These are phyloP conservation scores for Colossoma macropomum DNA, from an alignment of 2,113 vertebrate genomes.

Conservation along the genomic window DNA sequence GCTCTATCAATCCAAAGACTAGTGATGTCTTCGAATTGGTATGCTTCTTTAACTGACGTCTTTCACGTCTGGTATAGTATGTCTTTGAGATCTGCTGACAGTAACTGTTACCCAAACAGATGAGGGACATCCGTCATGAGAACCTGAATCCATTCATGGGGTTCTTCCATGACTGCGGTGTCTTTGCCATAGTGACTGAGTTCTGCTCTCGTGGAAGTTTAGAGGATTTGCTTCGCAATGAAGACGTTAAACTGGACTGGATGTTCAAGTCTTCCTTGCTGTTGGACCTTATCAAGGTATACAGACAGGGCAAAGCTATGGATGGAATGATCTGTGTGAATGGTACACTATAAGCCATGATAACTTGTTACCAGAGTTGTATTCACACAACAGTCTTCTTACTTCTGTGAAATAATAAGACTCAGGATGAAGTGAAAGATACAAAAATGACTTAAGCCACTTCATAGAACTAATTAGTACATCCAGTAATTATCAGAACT, in stretches of 20 bases:
- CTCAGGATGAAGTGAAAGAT: no score
- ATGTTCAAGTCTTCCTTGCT: conserved; percentile 72
- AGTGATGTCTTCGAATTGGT: conserved; percentile 64
- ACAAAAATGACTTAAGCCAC: no score
- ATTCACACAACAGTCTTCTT: no score
- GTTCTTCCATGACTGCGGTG: conserved; percentile 63
- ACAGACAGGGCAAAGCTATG: background rate
- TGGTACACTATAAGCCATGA: no score
- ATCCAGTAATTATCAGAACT: no score
- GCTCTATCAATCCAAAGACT: conserved; percentile 55
- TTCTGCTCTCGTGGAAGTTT: conserved; percentile 68
- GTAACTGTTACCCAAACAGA: conserved; percentile 44
- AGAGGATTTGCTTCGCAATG: conserved; percentile 63
- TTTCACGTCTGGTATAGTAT: background rate
- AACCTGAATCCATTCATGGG: conserved; percentile 69
- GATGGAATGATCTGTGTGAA: background rate
- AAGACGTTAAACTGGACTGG: conserved; percentile 71
- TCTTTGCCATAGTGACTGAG: conserved; percentile 68
- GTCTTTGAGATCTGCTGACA: background rate
- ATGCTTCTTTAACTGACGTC: background rate
- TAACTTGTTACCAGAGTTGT: no score
- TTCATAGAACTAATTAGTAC: no score
- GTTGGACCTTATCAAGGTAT: conserved; percentile 69
- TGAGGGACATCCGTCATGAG: conserved; percentile 68
- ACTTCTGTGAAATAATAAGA: no score